Base-by-base conservation (phyloP, 2,888 invertebrate species). In the Parnassius glacialis region DNA sequence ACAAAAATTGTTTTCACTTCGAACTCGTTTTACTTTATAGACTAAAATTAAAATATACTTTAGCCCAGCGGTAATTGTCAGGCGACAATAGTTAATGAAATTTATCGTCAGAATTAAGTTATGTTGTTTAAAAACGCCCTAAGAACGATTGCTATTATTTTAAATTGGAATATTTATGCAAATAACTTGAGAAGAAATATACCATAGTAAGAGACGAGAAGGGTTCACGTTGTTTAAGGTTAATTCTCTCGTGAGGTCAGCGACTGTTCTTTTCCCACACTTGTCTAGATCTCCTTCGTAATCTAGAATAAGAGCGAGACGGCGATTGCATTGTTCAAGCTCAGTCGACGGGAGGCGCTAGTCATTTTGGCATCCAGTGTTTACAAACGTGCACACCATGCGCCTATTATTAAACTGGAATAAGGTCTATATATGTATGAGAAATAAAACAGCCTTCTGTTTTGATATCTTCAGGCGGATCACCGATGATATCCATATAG, bases 211-310 rank as follows among this genome's bases (percentile, higher is more conserved):
- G 11, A n/a, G 45, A 11, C 9, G 45, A 45, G n/a, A 51, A 51
- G 0, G 20, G 11, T 48, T 5, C 12, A 20, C n/a, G 5, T 11
- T 45, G 12, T 13, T 48, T 10, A 13, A 48, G 48, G 13, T 48
- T 13, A 2, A 13, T 9, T 12, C 13, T 16, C 12, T 13, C 13
- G 47, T 47, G 13, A 48, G 13, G 48, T 48, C 51, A 12, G 3
- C 25, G 20, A 51, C 51, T 34, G 10, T 10, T 25, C 2, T 51
- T 51, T 51, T 51, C 51, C 51, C 51, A 51, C 51, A 10, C 51
- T 13, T 13, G 45, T 45, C 45, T 11, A 12, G 11, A 12, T 45
- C 12, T 45, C 2, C 12, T 45, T 45, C 9, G 13, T 13, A 13
- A 5, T 34, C 3, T 34, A 34, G 34, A 34, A 34, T 34, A 34